phyloP scores from a whole-genome alignment of 2,113 vertebrate species.

The Brienomyrus longianalis region DNA sequence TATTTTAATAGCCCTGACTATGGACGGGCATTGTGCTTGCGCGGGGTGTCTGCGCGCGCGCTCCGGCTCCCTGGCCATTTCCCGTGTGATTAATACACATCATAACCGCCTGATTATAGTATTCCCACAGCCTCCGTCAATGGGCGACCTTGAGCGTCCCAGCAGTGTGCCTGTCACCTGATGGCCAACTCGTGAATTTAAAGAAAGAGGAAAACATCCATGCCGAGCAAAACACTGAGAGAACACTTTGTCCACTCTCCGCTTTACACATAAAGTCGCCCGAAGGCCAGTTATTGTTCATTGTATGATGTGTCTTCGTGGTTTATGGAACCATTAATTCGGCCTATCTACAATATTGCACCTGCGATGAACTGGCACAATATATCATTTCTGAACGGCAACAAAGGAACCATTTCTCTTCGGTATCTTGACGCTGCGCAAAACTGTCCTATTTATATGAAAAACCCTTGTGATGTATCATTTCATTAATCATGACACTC shows the following conservation, averaged over 20 bases:
- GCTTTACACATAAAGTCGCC: conserved; percentile 12
- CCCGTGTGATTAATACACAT: neutral
- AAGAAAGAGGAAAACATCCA: neutral
- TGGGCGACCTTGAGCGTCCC: neutral
- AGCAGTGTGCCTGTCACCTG: neutral
- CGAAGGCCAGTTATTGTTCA: conserved; percentile 33
- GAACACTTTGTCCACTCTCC: neutral
- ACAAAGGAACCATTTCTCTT: neutral
- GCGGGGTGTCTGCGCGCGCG: neutral
- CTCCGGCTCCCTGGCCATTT: neutral
- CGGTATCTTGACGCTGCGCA: neutral
- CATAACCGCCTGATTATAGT: neutral
- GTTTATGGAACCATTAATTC: neutral
- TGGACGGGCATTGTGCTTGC: neutral
- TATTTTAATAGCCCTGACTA: neutral
- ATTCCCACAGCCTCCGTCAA: neutral
- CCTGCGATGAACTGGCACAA: neutral
- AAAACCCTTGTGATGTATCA: neutral
- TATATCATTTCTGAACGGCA: neutral
- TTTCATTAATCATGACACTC: neutral
- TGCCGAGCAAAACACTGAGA: neutral
- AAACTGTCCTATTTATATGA: neutral
- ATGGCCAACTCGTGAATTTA: neutral
- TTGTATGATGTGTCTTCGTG: neutral
- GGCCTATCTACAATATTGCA: neutral